These are phyloP conservation scores for Ctenochaetus hawaiiensis DNA, from an alignment of 2,797 vertebrate species.

Conservation along the genomic window DNA sequence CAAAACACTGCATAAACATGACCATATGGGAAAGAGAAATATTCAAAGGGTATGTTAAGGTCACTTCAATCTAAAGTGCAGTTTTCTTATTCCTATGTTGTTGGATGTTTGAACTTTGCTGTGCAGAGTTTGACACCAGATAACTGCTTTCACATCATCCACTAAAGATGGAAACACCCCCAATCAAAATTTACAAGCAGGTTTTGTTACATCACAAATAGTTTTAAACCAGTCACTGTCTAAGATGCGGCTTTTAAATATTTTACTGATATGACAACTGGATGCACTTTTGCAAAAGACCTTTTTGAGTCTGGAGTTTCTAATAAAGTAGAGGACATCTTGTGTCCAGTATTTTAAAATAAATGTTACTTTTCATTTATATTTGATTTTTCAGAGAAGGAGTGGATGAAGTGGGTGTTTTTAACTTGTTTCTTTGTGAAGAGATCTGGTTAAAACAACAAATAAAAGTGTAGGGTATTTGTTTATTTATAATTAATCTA, in stretches of 20 bases:
- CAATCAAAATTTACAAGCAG: not conserved
- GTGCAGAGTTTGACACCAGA: not conserved
- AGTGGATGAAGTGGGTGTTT: no score
- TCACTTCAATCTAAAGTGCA: not conserved
- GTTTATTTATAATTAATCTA: no score
- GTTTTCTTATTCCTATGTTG: not conserved
- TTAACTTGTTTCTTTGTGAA: no score
- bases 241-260: not conserved
- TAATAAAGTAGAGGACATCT: not conserved
- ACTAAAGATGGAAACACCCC: not conserved
- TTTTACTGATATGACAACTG: not conserved
- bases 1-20: not conserved
- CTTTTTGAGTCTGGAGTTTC: not conserved
- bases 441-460: no score
- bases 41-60: not conserved
- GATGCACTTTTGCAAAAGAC: no score
- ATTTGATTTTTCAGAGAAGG: no score
- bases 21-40: not conserved
- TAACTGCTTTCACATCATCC: not conserved
- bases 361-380: not conserved
- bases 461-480: no score
- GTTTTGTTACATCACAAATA: not conserved
- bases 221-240: not conserved
- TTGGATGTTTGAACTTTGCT: not conserved
- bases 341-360: not conserved